Evolutionary conservation across 2,797 vertebrate species (phyloP), one percentile per base, ranked within the genome.

Genomic region (Anguilla anguilla): DNA sequence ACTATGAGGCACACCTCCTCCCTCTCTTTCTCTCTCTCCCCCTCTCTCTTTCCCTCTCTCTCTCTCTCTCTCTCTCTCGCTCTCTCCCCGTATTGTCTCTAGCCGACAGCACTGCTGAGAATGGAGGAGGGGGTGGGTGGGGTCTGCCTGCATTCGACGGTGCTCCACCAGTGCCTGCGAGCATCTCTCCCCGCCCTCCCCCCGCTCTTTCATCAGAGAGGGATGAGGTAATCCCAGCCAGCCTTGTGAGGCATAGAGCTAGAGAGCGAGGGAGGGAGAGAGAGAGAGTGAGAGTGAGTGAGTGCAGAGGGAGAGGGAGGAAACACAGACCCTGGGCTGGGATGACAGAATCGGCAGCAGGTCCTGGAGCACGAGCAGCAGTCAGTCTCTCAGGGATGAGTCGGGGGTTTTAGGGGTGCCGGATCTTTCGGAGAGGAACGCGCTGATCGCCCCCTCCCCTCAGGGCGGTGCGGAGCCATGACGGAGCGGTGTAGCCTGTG

Each of bases 401-500:
- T 89, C 1, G 88, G 88, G 77, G 77, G 83, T 88, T 86, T 89
- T 90, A 91, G 90, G 86, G 84, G 69, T 88, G 86, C 35, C 51
- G 79, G 53, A 69, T 79, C 59, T 6, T 87, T 83, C 22, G 28
- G 35, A 28, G 79, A 86, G 86, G 86, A 87, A n/a, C 55, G 46
- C 55, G 79, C n/a, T 55, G 67, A 64, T 11, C 35, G 22, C 59
- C 43, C 51, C 51, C 49, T 28, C 84, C 61, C 72, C 88, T 28
- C 25, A 15, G 64, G 86, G 46, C 82, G 89, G 6, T 88, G 28
- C 88, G 86, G 88, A 95, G 94, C 93, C 96, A 99, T 99, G 98
- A 98, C 98, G 74, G 98, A 99, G 94, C 96, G 98, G 89, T 99
- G 98, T 95, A 99, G 98, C 96, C 96, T 99, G 92, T 99, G 98